Evolutionary conservation across 2,113 vertebrate genomes (phyloP).

Genomic region (Lagopus muta): DNA sequence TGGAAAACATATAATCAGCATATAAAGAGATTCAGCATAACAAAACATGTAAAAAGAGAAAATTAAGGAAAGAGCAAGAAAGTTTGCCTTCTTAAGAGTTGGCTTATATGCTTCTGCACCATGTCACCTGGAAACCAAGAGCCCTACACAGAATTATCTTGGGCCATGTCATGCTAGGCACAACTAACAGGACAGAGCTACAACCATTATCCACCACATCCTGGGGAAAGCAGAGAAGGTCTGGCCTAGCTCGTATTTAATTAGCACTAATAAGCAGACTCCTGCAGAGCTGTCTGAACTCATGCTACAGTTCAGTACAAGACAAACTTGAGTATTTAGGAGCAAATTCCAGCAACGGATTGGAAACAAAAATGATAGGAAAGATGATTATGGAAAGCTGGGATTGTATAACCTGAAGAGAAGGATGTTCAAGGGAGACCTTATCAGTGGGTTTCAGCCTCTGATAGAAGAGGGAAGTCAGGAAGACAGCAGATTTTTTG

Average conservation of each 20-base stretch:
- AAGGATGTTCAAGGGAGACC: neutral
- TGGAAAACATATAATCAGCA: neutral
- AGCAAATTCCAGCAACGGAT: neutral
- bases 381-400: neutral
- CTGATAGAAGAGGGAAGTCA: neutral
- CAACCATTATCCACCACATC: neutral
- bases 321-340: neutral
- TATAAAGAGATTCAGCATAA: neutral
- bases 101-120: neutral
- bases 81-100: neutral
- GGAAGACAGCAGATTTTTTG: neutral
- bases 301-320: neutral
- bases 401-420: neutral
- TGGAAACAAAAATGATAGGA: neutral
- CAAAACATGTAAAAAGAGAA: neutral
- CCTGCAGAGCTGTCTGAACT: neutral
- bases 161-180: neutral
- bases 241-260: neutral
- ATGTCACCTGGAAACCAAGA: no score
- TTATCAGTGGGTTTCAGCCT: neutral
- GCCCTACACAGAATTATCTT: neutral
- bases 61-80: neutral
- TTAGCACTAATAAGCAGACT: neutral
- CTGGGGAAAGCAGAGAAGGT: neutral
- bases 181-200: neutral